These are phyloP conservation scores for Eristalis tenax DNA, from an alignment of 2,888 invertebrate genomes.

Conservation along the genomic window DNA sequence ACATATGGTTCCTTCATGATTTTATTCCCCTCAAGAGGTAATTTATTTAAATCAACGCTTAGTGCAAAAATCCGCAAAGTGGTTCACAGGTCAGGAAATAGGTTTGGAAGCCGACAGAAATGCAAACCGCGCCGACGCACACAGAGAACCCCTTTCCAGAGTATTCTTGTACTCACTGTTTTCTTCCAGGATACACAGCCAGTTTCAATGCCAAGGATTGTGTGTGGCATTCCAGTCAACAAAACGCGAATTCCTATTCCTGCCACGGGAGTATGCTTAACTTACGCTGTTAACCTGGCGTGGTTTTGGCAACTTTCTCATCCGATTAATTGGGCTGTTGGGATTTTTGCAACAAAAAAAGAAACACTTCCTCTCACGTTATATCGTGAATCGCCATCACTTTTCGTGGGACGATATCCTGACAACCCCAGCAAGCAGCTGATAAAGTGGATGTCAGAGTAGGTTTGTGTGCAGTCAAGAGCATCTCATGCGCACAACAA, in stretches of 20 bases:
- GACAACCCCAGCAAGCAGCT: too few species aligned
- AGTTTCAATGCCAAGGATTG: conserved; percentile 49
- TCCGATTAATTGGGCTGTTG: too few species aligned
- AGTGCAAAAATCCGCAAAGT: background rate
- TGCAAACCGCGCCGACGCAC: background rate
- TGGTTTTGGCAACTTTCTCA: too few species aligned
- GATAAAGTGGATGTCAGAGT: too few species aligned
- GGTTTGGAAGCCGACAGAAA: background rate
- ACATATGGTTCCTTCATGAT: background rate
- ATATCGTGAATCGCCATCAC: too few species aligned
- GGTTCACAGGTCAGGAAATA: background rate
- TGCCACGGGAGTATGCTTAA: background rate
- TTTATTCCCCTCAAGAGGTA: background rate
- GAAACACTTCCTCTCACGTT: too few species aligned
- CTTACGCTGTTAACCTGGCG: too few species aligned
- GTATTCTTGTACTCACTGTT: background rate
- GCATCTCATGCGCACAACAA: too few species aligned
- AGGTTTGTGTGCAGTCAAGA: too few species aligned
- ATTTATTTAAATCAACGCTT: background rate
- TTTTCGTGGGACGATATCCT: too few species aligned
- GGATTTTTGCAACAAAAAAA: too few species aligned
- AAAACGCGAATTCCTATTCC: conserved; percentile 1
- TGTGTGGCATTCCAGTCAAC: conserved; percentile 2
- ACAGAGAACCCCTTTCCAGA: background rate
- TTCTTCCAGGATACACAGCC: background rate